Evolutionary conservation across 2,888 invertebrate genomes (phyloP), one percentile per base, ranked within the genome.

Genomic region (Callimorpha dominula): DNA sequence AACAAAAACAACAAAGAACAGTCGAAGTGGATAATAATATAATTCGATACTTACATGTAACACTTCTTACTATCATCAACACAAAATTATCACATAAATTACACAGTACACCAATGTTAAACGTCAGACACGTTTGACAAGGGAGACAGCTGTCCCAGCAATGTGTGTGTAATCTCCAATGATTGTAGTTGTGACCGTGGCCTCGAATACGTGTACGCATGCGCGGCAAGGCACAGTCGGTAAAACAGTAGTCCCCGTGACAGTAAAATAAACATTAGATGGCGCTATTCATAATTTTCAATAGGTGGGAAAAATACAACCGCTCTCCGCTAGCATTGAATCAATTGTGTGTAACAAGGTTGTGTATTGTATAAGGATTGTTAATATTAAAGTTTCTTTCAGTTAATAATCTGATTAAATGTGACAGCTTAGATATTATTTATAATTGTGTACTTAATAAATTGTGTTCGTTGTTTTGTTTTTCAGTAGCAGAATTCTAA

Each of bases 101-200:
- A 85, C 79, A 85, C 87, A 88, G 85, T 60, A 87, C 12, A 60
- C 60, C 31, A 14, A 60, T 31, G 31, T 14, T 31, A 7, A 88
- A 88, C 86, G 86, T 87, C 79, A 85, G 78, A 84, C 89, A 90
- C 93, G 91, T 91, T 91, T 92, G 89, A 88, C 92, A 90, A 84
- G 81, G 83, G 80, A 79, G 88, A 87, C 86, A 77, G 83, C 84
- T 80, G 78, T 74, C 78, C 79, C 87, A 87, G 86, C 87, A 88
- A 66, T 84, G 92, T 92, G 93, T 92, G 92, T 81, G 90, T 87
- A 82, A 81, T 79, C 80, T 80, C 50, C 64, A 76, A 78, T 85
- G 79, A 87, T 85, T 89, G 90, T 92, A 84, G 88, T 90, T 85
- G 90, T 92, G 92, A 88, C 93, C 92, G 88, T 92, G 94, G 92